These are phyloP conservation scores for Tauraco hartlaubi DNA, from an alignment of 2,797 vertebrate genomes.

Conservation along the genomic window DNA sequence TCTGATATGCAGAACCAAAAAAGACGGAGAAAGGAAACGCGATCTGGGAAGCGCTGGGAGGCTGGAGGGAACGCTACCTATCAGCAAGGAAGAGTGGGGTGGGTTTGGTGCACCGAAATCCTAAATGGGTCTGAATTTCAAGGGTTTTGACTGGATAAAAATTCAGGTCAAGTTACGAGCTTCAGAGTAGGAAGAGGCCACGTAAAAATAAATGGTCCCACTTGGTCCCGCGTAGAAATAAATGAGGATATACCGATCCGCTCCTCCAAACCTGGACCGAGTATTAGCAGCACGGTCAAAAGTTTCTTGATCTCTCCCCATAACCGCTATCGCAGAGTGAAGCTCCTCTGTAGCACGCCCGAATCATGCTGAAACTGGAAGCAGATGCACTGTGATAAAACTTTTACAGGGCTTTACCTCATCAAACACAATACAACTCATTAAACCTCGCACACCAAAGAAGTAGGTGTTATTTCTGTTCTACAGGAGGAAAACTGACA, in stretches of 20 bases:
- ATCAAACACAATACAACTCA: not conserved
- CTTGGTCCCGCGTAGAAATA: not conserved
- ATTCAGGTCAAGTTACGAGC: not conserved
- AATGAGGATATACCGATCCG: not conserved
- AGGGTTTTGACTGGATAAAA: not conserved
- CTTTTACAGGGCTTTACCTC: conserved; percentile 30
- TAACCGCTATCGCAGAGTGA: not conserved
- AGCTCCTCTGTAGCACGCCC: not conserved
- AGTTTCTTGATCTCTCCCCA: not conserved
- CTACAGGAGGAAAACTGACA: not conserved
- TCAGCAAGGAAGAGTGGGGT: fast-evolving
- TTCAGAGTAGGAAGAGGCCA: not conserved
- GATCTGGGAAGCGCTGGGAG: not conserved
- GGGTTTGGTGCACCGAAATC: not conserved
- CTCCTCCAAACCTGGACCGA: not conserved
- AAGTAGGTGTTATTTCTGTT: not conserved
- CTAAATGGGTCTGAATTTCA: not conserved
- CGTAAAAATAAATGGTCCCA: not conserved
- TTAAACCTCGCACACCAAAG: not conserved
- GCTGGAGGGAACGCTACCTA: not conserved
- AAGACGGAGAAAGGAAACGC: not conserved
- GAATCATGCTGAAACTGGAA: not conserved
- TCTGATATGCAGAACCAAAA: conserved; percentile 50
- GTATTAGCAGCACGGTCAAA: not conserved
- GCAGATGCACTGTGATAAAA: not conserved